Conservation (phyloP, 2,888 invertebrate genomes). For the Epirrhoe alternata region DNA sequence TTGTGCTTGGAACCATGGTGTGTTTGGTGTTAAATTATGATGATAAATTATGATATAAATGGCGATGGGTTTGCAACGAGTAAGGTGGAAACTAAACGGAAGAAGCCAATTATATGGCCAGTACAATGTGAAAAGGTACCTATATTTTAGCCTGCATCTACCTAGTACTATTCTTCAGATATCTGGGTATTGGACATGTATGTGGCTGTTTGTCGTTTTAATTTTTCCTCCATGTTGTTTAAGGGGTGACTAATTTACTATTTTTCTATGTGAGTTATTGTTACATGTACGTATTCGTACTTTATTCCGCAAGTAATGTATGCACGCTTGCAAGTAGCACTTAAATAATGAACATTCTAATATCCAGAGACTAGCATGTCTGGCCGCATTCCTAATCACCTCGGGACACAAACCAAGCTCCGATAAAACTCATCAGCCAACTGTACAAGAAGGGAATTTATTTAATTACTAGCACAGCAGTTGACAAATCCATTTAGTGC, state of each 20-base stretch:
- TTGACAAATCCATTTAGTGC: slow-evolving; percentile 81
- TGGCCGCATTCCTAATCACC: slow-evolving; percentile 34
- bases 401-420: slow-evolving; percentile 38
- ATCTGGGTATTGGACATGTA: too few relatives aligned
- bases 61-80: too few relatives aligned
- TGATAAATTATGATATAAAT: too few relatives aligned
- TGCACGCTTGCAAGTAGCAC: slow-evolving; percentile 15
- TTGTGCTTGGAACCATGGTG: background rate
- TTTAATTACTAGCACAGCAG: slow-evolving; percentile 77
- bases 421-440: slow-evolving; percentile 56
- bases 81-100: too few relatives aligned
- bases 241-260: slow-evolving; percentile 61
- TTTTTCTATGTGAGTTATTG: background rate
- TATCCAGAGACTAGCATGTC: slow-evolving; percentile 31
- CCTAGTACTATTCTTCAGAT: too few relatives aligned
- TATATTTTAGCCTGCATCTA: too few relatives aligned
- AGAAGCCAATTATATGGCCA: too few relatives aligned
- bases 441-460: slow-evolving; percentile 69
- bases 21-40: background rate
- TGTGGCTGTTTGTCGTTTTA: too few relatives aligned
- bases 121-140: too few relatives aligned
- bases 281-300: background rate
- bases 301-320: slow-evolving; percentile 2
- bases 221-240: background rate
- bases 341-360: slow-evolving; percentile 29